Percentiles rank a stretch among this genome's conserved stretches.
phyloP scores from a whole-genome alignment of 2,113 vertebrate genomes.

The Arizona elegans region DNA sequence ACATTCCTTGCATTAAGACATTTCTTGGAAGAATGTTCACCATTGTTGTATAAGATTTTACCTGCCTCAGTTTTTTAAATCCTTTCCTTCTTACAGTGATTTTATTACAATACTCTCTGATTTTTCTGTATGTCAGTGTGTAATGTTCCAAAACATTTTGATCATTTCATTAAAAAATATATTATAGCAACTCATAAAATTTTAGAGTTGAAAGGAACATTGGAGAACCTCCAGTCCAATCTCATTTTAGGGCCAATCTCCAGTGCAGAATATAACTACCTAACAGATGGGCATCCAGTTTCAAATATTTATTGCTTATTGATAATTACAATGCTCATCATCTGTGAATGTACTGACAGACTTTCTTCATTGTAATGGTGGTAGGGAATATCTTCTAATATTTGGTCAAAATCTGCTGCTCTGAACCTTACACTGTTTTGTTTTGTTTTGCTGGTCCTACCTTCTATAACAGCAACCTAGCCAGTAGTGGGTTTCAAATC shows the following conservation, averaged over 20 bases:
- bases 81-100: neutral
- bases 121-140: neutral
- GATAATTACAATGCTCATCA: neutral
- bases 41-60: neutral
- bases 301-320: neutral
- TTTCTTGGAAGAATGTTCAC: neutral
- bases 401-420: neutral
- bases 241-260: neutral
- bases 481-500: too few relatives aligned
- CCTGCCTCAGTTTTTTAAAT: neutral
- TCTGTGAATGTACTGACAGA: neutral
- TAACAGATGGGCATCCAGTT: neutral
- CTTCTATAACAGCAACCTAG: neutral
- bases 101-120: neutral
- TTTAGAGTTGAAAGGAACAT: neutral
- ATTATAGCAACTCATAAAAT: neutral
- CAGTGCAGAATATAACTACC: neutral
- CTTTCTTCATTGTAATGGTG: neutral
- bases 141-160: neutral
- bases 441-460: neutral
- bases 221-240: neutral
- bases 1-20: neutral
- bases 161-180: neutral
- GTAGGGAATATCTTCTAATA: neutral
- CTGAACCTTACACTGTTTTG: neutral